Conservation (phyloP, 1,140 invertebrate species). For the Octopus bimaculoides region DNA sequence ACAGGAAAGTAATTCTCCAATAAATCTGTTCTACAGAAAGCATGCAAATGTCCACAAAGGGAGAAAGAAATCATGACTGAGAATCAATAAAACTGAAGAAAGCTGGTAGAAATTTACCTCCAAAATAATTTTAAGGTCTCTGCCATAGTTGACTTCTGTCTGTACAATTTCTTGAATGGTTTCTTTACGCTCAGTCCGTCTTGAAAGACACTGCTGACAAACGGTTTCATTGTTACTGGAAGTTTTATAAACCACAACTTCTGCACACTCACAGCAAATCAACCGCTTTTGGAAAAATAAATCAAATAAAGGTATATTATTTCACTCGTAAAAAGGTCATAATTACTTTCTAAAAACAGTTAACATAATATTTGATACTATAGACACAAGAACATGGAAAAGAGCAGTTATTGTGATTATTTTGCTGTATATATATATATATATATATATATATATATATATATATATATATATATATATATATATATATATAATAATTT, state of each 20-base stretch:
- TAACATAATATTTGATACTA: too few species aligned
- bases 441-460: too few species aligned
- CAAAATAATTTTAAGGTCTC: slow-evolving; percentile 83
- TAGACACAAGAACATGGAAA: too few species aligned
- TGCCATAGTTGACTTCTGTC: slow-evolving; percentile 92
- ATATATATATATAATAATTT: too few species aligned
- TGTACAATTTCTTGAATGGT: slow-evolving; percentile 95
- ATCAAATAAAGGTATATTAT: not conserved
- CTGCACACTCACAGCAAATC: slow-evolving; percentile 6
- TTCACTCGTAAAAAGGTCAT: too few species aligned
- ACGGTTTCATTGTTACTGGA: not conserved
- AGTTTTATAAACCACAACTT: not conserved
- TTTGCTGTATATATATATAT: too few species aligned
- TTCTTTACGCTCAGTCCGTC: slow-evolving; percentile 72
- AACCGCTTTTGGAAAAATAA: not conserved
- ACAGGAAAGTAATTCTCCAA: not conserved
- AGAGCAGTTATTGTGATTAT: too few species aligned
- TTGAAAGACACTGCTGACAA: slow-evolving; percentile 19
- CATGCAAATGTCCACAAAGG: too few species aligned
- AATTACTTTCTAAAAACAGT: too few species aligned
- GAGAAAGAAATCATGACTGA: too few species aligned
- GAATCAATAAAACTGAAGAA: too few species aligned
- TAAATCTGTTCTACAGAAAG: not conserved
- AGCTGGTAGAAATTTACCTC: slow-evolving; percentile 38
- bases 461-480: too few species aligned